Conservation (phyloP, 2,113 vertebrate species). For the Eulemur macaco region DNA sequence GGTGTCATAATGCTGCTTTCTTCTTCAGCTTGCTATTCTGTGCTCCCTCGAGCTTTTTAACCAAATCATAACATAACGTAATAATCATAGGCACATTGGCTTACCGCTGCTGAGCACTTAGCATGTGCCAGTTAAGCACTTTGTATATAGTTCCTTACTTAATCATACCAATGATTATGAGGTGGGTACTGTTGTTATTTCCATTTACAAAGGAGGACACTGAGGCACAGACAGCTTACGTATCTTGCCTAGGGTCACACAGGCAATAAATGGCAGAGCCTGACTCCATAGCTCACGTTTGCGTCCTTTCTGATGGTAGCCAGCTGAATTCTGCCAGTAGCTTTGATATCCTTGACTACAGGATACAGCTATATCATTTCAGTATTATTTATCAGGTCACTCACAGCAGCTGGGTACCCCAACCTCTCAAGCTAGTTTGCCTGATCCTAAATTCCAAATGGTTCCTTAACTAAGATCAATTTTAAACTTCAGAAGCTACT, state of each 20-base stretch:
- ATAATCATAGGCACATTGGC: neutral
- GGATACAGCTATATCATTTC: neutral
- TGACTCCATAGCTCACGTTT: neutral
- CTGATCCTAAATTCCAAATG: neutral
- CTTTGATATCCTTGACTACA: neutral
- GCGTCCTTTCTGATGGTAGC: neutral
- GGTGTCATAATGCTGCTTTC: neutral
- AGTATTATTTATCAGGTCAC: neutral
- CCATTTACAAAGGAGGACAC: neutral
- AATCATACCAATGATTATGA: neutral
- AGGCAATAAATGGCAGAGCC: neutral
- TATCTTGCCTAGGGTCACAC: neutral
- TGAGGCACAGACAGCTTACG: neutral
- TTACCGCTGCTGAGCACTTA: neutral
- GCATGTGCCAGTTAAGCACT: neutral
- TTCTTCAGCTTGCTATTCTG: neutral
- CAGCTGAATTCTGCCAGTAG: neutral
- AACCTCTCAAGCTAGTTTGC: neutral
- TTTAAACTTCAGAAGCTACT: constrained; percentile 44
- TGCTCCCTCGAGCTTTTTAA: neutral
- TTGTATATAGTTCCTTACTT: neutral
- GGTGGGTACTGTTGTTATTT: neutral
- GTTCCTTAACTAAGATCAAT: neutral
- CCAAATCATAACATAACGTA: neutral
- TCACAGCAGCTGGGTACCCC: neutral